Evolutionary conservation across 1,140 invertebrate species (phyloP).

Genomic region (Drosophila littoralis): DNA sequence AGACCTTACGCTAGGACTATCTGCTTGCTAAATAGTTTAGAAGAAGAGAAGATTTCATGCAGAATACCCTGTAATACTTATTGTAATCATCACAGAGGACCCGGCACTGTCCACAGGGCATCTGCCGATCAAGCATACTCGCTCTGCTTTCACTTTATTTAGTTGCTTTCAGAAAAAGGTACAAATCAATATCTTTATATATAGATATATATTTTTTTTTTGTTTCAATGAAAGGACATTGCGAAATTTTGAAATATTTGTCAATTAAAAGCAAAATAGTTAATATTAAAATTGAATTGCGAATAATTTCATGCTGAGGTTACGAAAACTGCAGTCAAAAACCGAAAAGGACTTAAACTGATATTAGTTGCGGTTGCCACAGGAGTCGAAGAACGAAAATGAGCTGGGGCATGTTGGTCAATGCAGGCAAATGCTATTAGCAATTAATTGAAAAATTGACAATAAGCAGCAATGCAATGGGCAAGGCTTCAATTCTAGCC

Average conservation of each 20-base stretch:
- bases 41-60: no score
- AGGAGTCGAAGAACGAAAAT: no score
- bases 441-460: constrained; percentile 44
- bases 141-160: neutral
- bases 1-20: no score
- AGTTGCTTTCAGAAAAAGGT: neutral
- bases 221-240: neutral
- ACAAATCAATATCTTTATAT: constrained; percentile 7
- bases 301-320: constrained; percentile 13
- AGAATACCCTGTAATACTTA: no score
- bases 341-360: neutral
- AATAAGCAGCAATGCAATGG: constrained; percentile 10
- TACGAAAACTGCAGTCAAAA: neutral
- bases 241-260: constrained; percentile 4
- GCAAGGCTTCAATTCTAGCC: neutral
- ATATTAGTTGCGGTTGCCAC: neutral
- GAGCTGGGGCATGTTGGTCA: neutral
- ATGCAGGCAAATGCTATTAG: constrained; percentile 25
- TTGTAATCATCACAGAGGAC: no score
- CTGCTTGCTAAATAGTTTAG: no score
- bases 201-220: neutral
- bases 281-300: constrained; percentile 18
- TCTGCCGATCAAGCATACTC: neutral
- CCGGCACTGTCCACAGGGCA: neutral
- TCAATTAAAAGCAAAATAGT: constrained; percentile 8